Evolutionary conservation across 1,140 invertebrate species (phyloP), one percentile per base, ranked within the genome.

Genomic region (Aphaenogaster rudis): DNA sequence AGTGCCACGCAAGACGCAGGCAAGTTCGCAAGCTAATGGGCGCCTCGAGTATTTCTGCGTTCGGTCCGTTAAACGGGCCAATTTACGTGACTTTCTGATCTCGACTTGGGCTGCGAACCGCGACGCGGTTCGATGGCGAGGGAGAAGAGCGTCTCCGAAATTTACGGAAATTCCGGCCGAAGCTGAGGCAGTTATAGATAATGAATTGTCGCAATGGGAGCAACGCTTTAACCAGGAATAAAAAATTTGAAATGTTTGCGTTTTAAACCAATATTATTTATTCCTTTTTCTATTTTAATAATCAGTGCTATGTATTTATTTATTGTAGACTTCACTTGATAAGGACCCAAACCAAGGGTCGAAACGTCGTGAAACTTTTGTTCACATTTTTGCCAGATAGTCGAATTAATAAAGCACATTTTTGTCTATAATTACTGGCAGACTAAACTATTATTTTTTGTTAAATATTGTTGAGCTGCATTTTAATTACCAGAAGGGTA

Each of bases 51-150:
- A 84, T 84, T 84, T 84, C 80, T 84, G 63, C 69, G 69, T 84
- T 76, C 69, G 80, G 69, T 72, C 80, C 69, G 69, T 84, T 84
- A 84, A 84, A 84, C 80, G 80, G 69, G 11, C 80, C 69, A 84
- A 84, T 84, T 84, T 84, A 84, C 69, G 42, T 39, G 50, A 57
- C 69, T 61, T 84, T 76, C 80, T 84, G 80, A 84, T 84, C 80
- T 74, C 54, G 45, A 61, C 69, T 74, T 74, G 33, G 54, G 67
- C 52, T 28, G 54, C 7, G 80, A 61, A 72, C 39, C 80, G 80
- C 42, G 57, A 52, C 17, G 69, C 54, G 54, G 52, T 76, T 84
- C 69, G 45, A 84, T 11, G 42, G 4, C 33, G 80, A 61, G n/a
- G 69, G 13, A 21, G 21, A 21, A 21, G 21, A 36, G 52, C 21